phyloP scores from a whole-genome alignment of 2,888 invertebrate genomes.

The Philereme vetulata region DNA sequence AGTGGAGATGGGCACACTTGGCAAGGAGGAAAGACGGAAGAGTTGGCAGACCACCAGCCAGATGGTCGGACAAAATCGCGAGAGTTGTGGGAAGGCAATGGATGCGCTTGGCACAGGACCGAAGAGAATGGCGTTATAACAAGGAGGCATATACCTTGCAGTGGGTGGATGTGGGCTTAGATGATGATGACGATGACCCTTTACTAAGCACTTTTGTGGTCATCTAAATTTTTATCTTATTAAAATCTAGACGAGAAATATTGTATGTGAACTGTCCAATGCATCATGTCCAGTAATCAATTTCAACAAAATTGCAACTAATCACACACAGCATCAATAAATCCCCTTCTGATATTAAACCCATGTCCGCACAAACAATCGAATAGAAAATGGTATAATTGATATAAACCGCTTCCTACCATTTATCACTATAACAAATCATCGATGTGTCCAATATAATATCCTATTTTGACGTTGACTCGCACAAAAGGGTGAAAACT shows the following conservation, averaged over 20 bases:
- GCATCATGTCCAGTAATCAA: conserved; percentile 23
- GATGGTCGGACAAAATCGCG: too few relatives aligned
- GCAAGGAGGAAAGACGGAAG: too few relatives aligned
- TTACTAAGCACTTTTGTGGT: too few relatives aligned
- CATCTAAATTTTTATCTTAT: too few relatives aligned
- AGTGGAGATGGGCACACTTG: too few relatives aligned
- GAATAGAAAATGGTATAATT: conserved; percentile 63
- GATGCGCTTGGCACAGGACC: too few relatives aligned
- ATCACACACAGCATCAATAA: conserved; percentile 35
- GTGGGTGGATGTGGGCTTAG: too few relatives aligned
- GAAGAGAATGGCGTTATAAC: too few relatives aligned
- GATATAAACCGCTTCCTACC: conserved; percentile 57
- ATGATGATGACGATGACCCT: too few relatives aligned
- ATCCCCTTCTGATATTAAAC: conserved; percentile 50
- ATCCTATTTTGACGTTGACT: conserved; percentile 58
- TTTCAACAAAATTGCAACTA: conserved; percentile 30
- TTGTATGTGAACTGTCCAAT: conserved; percentile 16
- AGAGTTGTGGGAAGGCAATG: too few relatives aligned
- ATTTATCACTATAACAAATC: conserved; percentile 66
- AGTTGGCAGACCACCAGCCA: too few relatives aligned
- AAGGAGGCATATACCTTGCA: too few relatives aligned
- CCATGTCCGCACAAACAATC: conserved; percentile 51
- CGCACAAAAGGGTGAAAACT: conserved; percentile 49
- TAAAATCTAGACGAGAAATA: conserved; percentile 1
- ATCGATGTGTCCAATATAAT: conserved; percentile 54